Evolutionary conservation across 2,888 invertebrate species (phyloP), one percentile per base, ranked within the genome.

Genomic region (Drosophila neutralis): DNA sequence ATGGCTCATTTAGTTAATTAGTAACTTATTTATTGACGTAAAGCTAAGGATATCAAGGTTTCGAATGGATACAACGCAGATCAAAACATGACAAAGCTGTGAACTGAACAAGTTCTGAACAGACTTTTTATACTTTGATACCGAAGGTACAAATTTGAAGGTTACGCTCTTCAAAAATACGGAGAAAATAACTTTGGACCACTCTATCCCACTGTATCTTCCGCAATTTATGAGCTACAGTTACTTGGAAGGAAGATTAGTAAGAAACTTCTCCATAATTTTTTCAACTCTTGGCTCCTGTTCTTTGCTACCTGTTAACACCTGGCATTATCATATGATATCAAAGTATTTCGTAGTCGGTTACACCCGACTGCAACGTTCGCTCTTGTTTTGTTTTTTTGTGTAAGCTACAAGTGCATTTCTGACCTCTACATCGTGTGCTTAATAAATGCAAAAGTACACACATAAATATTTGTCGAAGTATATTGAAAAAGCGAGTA

Each of bases 1-100:
- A 24, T 33, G 51, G 27, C 60, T 24, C 24, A 63, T 68, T 75
- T 66, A 48, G n/a, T 36, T 49, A 54, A 63, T 52, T n/a, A 38
- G 52, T 13, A 57, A 31, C 38, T 52, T 57, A 40, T 49, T 33
- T 15, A 33, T 15, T 21, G 52, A 40, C 31, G 6, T 18, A 48
- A 56, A 36, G 7, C 11, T 15, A 29, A 18, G 11, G 11, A 11
- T 15, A 24, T 8, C 15, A 51, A 51, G 5, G 29, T 11, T n/a
- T 53, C 5, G 8, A 64, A 48, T 64, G 36, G 45, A n/a, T 31
- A 8, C 24, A 48, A 15, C 7, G n/a, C 33, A 33, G 18, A 33
- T 35, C 4, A 35, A 33, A 40, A n/a, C 27, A 36, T 15, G 35
- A 36, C n/a, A n/a, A 29, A 29, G 2, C 24, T 15, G 2, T n/a